Base-by-base conservation (phyloP, 2,888 invertebrate genomes). In the Chrysodeixis includens region DNA sequence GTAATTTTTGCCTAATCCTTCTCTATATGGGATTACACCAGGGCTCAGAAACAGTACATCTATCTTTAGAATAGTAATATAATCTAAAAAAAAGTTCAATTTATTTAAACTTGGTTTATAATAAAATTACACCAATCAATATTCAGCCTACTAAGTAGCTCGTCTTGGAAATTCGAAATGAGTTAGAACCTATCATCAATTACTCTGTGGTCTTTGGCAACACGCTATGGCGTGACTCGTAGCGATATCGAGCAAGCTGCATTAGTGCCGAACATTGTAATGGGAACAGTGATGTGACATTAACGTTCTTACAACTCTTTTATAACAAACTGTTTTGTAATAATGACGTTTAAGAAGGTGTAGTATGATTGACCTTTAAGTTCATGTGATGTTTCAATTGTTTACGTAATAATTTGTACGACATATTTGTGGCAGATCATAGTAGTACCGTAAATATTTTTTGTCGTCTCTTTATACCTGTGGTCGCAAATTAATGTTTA, bases 221-320 rank as follows among this genome's bases (percentile, higher is more conserved):
- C 77, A 72, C 66, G 72, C 60, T 49, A 62, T 76, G 6, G 76
- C 76, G 76, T 73, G 72, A 46, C 66, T 44, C 49, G 40, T 14
- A 53, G 26, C 10, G 58, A 56, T 71, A 70, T 51, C 58, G 40
- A 35, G 16, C 2, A 14, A 16, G 56, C 55, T 60, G 51, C 71
- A 71, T 64, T 63, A 46, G 35, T 56, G 55, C 35, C 46, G 58
- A 44, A 16, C 44, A 54, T 58, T 20, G 59, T 64, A 9, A 49
- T 46, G 52, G 35, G 61, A 65, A 76, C 2, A 14, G 16, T 71
- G 56, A 60, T n/a, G 53, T 51, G 22, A 63, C 49, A 59, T 32
- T 0, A 8, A 30, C 7, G 10, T 44, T 57, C 8, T 1, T 16
- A 18, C 10, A 32, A 18, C 32, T 18, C 2, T 30, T 52, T 46